phyloP scores from a whole-genome alignment of 2,113 vertebrate species.

The Odocoileus hemionus region DNA sequence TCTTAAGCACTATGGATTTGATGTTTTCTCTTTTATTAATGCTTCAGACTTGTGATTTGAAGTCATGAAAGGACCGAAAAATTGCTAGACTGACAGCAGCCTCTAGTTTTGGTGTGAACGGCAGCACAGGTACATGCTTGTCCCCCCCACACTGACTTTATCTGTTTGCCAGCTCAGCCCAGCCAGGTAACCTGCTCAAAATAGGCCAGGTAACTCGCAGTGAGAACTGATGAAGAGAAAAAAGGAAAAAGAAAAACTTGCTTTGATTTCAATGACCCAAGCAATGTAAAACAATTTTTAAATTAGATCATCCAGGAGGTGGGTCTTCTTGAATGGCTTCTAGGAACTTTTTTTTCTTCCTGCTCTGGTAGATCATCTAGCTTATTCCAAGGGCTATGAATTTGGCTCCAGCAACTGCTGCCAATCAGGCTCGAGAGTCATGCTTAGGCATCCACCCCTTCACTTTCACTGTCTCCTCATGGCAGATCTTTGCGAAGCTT shows the following conservation, averaged over 20 bases:
- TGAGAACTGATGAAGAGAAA: neutral
- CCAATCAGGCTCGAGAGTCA: neutral
- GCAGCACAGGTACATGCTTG: rapidly evolving
- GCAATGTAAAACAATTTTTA: neutral
- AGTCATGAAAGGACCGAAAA: neutral
- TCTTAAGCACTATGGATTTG: neutral
- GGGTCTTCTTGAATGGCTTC: neutral
- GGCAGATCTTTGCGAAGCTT: neutral
- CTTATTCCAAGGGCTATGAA: neutral
- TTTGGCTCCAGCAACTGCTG: neutral
- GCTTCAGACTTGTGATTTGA: neutral
- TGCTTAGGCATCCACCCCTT: neutral
- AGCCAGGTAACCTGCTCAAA: neutral
- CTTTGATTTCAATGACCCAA: neutral
- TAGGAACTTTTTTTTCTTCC: neutral
- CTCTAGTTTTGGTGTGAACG: neutral
- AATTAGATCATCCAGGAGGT: neutral
- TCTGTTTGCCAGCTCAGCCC: neutral
- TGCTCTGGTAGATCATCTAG: neutral
- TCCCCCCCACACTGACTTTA: neutral
- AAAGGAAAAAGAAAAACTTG: neutral
- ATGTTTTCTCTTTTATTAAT: neutral
- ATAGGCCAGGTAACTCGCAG: neutral
- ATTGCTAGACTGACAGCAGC: neutral
- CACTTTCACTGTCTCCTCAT: neutral